phyloP scores from a whole-genome alignment of 2,113 vertebrate species.

The Athene cunicularia region DNA sequence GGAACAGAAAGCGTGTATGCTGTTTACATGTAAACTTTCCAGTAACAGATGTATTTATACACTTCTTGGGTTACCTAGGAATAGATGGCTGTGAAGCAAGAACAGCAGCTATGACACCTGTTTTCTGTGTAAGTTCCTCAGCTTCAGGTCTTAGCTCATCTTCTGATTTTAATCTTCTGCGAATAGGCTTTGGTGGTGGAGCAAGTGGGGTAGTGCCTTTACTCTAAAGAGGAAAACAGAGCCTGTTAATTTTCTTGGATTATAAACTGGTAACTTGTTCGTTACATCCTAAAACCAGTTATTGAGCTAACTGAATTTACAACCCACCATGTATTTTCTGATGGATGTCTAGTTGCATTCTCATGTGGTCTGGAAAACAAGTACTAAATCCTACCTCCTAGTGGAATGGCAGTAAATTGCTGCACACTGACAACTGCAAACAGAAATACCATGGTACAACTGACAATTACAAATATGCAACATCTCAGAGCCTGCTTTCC shows the following conservation, averaged over 20 bases:
- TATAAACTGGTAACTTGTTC: neutral
- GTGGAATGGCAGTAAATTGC: neutral
- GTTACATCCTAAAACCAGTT: neutral
- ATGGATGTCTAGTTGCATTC: neutral
- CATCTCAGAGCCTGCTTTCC: neutral
- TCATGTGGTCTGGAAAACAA: neutral
- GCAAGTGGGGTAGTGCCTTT: conserved; percentile 92
- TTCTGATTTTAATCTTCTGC: conserved; percentile 96
- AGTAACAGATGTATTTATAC: conserved; percentile 64
- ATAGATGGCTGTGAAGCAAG: conserved; percentile 93
- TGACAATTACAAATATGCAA: neutral
- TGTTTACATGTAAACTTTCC: conserved; percentile 47
- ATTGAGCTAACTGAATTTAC: neutral
- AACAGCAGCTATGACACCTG: conserved; percentile 86
- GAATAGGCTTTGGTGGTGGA: conserved; percentile 94
- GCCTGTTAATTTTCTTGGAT: neutral
- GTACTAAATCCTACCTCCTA: neutral
- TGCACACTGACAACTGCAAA: neutral
- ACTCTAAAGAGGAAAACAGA: conserved; percentile 69
- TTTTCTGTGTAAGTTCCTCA: conserved; percentile 90
- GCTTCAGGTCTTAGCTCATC: conserved; percentile 92
- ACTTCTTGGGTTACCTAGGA: conserved; percentile 84
- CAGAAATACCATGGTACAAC: neutral
- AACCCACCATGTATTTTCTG: neutral
- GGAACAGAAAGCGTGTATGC: neutral